Evolutionary conservation across 2,113 vertebrate genomes (phyloP), one percentile per base, ranked within the genome.

Genomic region (Rhipidura dahli): DNA sequence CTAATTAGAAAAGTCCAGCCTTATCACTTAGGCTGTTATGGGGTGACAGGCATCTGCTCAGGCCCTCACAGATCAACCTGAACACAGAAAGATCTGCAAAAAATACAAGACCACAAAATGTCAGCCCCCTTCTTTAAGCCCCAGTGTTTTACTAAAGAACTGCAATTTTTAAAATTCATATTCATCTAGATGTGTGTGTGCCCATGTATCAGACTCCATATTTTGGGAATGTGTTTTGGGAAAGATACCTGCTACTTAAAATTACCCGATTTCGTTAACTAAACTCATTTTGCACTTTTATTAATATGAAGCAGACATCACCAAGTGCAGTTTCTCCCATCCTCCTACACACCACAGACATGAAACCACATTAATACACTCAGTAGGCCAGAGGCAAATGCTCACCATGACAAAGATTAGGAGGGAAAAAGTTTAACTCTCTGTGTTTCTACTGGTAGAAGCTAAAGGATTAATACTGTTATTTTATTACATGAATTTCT

Each of bases 261-360:
- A 63, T 50, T 42, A 80, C 42, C 30, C 5, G 1, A 83, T 63
- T 90, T 81, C 54, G 83, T 88, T 77, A 89, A 50, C n/a, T 80
- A 31, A 60, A 75, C 57, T 75, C 37, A 60, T 53, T 56, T 68
- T 80, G 51, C 15, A 64, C 30, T 81, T 86, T 89, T 7, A 60
- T 87, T 81, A 89, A 61, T 18, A 56, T 7, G 37, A 92, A 81
- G 72, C 77, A 84, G 83, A 91, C 12, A 0, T 53, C 86, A 89
- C 69, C 69, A 15, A 59, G 42, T 40, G 72, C 94, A 97, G 93
- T 69, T 94, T 96, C 93, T 96, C 83, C 93, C 44, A 51, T 28
- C 91, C 95, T 87, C 96, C 87, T 82, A 94, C 95, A 95, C 89
- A 61, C 37, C 39, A 60, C 86, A 95, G 83, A 78, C 86, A 66